Percentiles rank a stretch among this genome's conserved stretches.
These are phyloP conservation scores for Tholera decimalis DNA, from an alignment of 2,888 invertebrate genomes.

Conservation along the genomic window DNA sequence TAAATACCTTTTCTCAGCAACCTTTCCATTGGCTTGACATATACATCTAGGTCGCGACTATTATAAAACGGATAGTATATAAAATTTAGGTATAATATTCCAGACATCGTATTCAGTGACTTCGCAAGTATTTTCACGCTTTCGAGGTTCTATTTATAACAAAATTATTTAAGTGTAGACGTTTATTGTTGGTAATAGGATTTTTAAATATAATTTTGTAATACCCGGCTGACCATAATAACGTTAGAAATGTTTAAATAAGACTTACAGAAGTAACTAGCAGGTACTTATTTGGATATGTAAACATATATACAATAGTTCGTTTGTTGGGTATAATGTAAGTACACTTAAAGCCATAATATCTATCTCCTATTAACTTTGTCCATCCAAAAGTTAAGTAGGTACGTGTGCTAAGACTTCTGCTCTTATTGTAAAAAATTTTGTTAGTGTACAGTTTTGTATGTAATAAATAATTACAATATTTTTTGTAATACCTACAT, in stretches of 20 bases:
- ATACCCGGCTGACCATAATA: not conserved
- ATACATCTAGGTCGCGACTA: conserved; percentile 16
- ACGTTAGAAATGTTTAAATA: not conserved
- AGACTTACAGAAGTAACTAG: not conserved
- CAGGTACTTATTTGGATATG: too few species aligned
- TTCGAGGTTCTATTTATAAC: conserved; percentile 7
- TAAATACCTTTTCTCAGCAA: conserved; percentile 24
- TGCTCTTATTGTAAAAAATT: too few species aligned
- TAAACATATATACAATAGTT: too few species aligned
- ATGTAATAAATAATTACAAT: too few species aligned
- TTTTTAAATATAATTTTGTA: not conserved
- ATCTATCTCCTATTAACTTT: too few species aligned
- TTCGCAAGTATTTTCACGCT: conserved; percentile 17
- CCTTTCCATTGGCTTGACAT: conserved; percentile 31
- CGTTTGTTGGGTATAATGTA: too few species aligned
- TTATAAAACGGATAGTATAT: conserved; percentile 6
- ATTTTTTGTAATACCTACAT: too few species aligned
- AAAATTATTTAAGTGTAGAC: not conserved
- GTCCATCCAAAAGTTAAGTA: too few species aligned
- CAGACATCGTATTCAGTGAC: conserved; percentile 5
- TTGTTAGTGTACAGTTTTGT: too few species aligned
- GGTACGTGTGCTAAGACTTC: too few species aligned
- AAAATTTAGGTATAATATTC: conserved; percentile 17
- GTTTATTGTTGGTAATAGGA: not conserved
- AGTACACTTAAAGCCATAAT: too few species aligned